Percentiles rank a stretch among this genome's conserved stretches.
phyloP scores from a whole-genome alignment of 1,140 invertebrate genomes.

The Aphelenchoides fujianensis region DNA sequence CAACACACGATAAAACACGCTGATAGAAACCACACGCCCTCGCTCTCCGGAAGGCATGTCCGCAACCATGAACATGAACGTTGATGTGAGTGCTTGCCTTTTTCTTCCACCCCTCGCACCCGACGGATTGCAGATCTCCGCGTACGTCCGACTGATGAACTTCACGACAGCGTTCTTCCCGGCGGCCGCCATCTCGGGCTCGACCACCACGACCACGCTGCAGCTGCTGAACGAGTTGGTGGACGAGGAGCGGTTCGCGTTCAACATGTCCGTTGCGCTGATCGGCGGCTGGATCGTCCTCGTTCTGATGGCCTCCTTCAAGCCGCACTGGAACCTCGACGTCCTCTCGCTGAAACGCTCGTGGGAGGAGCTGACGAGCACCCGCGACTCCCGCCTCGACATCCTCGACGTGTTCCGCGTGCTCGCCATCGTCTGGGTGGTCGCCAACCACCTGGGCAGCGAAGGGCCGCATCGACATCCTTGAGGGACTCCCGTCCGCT shows the following conservation, averaged over 20 bases:
- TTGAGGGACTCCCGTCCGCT: constrained; percentile 52
- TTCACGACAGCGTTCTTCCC: not conserved
- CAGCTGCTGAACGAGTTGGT: not conserved
- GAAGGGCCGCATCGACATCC: constrained; percentile 58
- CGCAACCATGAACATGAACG: not conserved
- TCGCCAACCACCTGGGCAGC: constrained; percentile 57
- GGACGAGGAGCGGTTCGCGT: not conserved
- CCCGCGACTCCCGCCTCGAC: constrained; percentile 41
- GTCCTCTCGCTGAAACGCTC: constrained; percentile 33
- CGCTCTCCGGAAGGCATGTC: too few relatives aligned
- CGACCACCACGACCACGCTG: not conserved
- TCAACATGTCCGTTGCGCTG: not conserved
- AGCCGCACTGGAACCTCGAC: not conserved
- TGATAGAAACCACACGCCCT: too few relatives aligned
- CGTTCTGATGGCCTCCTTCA: not conserved
- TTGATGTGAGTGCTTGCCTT: not conserved
- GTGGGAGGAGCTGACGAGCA: constrained; percentile 27
- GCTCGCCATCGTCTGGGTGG: constrained; percentile 59
- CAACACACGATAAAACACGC: too few relatives aligned
- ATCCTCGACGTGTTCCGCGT: constrained; percentile 59
- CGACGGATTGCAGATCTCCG: too few relatives aligned
- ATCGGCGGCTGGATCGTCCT: not conserved
- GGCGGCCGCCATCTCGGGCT: not conserved
- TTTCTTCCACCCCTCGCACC: too few relatives aligned
- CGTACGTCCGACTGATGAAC: not conserved